Percentiles rank a stretch among this genome's conserved stretches.
Conservation (phyloP, 2,797 vertebrate genomes). For the Furcifer pardalis region DNA sequence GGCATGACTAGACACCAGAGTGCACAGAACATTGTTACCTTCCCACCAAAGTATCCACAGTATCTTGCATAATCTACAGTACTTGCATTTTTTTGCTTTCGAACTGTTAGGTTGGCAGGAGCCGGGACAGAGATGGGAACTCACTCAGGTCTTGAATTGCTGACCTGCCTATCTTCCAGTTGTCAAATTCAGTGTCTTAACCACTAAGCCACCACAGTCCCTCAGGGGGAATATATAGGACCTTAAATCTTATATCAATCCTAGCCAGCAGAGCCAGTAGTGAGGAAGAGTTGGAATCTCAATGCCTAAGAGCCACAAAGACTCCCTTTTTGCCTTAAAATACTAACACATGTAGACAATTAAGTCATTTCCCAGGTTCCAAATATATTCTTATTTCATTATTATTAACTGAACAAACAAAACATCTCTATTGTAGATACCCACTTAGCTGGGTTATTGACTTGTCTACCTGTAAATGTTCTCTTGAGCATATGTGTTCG, state of each 20-base stretch:
- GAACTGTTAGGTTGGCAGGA: no score
- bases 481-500: constrained; percentile 21
- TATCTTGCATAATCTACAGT: no score
- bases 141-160: no score
- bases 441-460: neutral
- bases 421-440: neutral
- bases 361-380: neutral
- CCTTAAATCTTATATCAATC: neutral
- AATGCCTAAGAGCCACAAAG: neutral
- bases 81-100: no score
- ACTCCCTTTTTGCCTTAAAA: neutral
- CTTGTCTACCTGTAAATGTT: neutral
- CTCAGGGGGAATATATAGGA: no score
- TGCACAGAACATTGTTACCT: no score
- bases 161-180: no score
- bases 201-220: no score
- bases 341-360: neutral
- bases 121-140: no score
- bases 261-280: neutral
- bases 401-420: neutral
- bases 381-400: neutral
- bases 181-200: no score
- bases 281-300: neutral
- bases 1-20: no score
- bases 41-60: no score